Evolutionary conservation across 2,113 vertebrate genomes (phyloP).

Genomic region (Picathartes gymnocephalus): DNA sequence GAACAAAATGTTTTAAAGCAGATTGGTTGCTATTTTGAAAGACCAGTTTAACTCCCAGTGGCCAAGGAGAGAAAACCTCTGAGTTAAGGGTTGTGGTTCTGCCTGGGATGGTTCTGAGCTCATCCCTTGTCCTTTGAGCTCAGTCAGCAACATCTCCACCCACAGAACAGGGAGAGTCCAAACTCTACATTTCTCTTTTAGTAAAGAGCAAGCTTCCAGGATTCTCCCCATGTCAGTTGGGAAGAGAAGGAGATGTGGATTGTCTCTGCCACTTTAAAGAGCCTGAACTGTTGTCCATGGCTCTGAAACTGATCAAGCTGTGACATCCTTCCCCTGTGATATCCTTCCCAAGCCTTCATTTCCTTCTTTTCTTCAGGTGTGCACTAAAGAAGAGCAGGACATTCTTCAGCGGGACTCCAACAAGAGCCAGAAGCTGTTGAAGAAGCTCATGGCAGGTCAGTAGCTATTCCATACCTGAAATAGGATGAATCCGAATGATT

Average conservation of each 20-base stretch:
- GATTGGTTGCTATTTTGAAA: neutral
- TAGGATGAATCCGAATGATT: neutral
- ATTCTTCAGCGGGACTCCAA: conserved; percentile 94
- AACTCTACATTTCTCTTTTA: neutral
- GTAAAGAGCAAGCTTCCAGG: neutral
- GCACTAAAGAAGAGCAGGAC: conserved; percentile 92
- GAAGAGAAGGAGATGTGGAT: neutral
- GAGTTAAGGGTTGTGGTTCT: neutral
- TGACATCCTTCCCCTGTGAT: neutral
- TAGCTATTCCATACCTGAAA: neutral
- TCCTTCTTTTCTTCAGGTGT: conserved; percentile 77
- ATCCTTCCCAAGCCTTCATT: neutral
- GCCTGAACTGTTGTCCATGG: neutral
- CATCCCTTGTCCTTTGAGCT: neutral
- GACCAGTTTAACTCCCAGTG: neutral
- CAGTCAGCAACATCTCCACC: neutral
- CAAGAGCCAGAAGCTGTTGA: conserved; percentile 94
- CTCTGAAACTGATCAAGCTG: neutral
- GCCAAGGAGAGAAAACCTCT: neutral
- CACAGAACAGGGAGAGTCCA: neutral
- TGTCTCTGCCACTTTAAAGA: neutral
- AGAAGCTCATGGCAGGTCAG: conserved; percentile 92
- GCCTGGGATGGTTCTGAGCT: neutral
- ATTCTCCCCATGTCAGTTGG: fast-evolving
- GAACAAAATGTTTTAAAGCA: neutral